phyloP scores from a whole-genome alignment of 2,797 vertebrate species.

The Acanthurus lineatus region DNA sequence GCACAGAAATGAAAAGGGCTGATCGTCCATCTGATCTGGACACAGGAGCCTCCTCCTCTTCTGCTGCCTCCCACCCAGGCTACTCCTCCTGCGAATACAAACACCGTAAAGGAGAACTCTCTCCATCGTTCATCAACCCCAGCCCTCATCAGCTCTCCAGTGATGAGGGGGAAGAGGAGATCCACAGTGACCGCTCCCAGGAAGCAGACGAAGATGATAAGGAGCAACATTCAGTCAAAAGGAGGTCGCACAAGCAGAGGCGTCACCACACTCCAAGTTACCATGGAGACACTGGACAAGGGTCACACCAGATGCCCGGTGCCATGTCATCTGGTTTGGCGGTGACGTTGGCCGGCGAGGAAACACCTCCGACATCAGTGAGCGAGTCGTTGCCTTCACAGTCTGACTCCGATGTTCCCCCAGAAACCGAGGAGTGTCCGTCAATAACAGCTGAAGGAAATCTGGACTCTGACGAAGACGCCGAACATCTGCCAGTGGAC shows the following conservation, averaged over 20 bases:
- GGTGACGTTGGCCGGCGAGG: constrained; percentile 88
- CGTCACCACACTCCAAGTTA: constrained; percentile 73
- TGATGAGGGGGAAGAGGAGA: constrained; percentile 90
- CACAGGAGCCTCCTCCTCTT: constrained; percentile 75
- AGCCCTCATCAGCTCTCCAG: constrained; percentile 89
- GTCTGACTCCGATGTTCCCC: constrained; percentile 97
- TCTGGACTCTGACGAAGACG: constrained; percentile 97
- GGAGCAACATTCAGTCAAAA: constrained; percentile 88
- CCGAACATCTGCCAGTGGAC: constrained; percentile 97
- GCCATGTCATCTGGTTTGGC: constrained; percentile 78
- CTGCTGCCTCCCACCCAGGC: constrained; percentile 49
- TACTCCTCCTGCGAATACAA: constrained; percentile 88
- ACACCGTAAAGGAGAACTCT: constrained; percentile 91
- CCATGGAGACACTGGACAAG: constrained; percentile 75
- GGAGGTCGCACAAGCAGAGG: constrained; percentile 85
- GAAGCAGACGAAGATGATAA: constrained; percentile 81
- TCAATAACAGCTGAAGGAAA: constrained; percentile 98
- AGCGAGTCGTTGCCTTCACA: constrained; percentile 96
- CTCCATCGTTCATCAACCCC: constrained; percentile 96
- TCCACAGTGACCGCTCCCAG: constrained; percentile 76
- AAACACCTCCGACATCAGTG: constrained; percentile 95
- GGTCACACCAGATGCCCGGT: constrained; percentile 75
- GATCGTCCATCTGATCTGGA: constrained; percentile 78
- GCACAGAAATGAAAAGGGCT: constrained; percentile 59
- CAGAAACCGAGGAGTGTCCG: constrained; percentile 97